Evolutionary conservation across 1,140 invertebrate genomes (phyloP).

Genomic region (Pogonus chalceus): DNA sequence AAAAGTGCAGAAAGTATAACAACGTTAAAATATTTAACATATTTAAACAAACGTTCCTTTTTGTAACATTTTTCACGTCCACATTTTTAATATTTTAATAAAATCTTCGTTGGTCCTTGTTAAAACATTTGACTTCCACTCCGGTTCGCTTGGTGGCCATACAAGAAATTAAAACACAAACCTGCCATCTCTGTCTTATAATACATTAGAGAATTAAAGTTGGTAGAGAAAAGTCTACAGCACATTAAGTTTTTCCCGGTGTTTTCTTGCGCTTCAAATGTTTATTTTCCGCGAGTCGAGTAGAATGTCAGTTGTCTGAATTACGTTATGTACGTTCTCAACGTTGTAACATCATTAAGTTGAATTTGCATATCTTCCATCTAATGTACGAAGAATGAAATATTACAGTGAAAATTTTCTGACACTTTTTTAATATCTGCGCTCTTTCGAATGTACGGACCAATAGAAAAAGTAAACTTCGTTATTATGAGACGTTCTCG

Average conservation of each 20-base stretch:
- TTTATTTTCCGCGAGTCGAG: not conserved
- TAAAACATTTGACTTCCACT: not conserved
- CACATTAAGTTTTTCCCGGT: not conserved
- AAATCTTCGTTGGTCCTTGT: too few relatives aligned
- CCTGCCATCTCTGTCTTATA: not conserved
- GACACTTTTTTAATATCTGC: not conserved
- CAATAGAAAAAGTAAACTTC: not conserved
- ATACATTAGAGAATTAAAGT: too few relatives aligned
- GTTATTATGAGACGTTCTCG: not conserved
- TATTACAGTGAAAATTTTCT: not conserved
- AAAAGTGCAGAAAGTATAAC: too few relatives aligned
- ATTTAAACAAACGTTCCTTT: too few relatives aligned
- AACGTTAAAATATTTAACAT: too few relatives aligned
- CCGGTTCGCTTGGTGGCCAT: not conserved
- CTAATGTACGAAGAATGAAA: not conserved
- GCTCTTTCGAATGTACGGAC: not conserved
- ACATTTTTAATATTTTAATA: too few relatives aligned
- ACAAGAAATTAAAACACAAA: not conserved
- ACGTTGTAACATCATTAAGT: not conserved
- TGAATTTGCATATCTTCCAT: not conserved
- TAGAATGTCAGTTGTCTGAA: not conserved
- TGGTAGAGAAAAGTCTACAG: not conserved
- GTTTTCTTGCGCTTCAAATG: not conserved
- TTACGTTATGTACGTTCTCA: not conserved
- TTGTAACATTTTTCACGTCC: too few relatives aligned